These are phyloP conservation scores for Leptinotarsa defecta DNA, from an alignment of 1,140 invertebrate species.

Conservation along the genomic window DNA sequence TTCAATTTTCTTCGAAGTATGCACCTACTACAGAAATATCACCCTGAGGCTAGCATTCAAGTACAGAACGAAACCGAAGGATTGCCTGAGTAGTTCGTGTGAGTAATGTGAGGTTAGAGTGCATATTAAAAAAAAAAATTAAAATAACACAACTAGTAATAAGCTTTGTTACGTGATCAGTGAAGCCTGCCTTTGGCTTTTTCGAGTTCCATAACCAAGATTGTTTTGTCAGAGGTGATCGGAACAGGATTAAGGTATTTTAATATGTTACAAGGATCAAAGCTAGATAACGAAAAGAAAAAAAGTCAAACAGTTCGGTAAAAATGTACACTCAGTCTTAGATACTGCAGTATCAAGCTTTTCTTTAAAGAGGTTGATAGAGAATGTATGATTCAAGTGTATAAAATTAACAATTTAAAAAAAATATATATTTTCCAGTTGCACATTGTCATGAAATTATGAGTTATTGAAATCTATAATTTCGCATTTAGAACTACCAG, in stretches of 20 bases:
- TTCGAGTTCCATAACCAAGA: slow-evolving; percentile 29
- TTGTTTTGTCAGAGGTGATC: neutral
- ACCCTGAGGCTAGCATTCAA: neutral
- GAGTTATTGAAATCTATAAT: no score
- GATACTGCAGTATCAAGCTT: no score
- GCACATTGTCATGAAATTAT: no score
- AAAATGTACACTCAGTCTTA: neutral
- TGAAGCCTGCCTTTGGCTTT: slow-evolving; percentile 40
- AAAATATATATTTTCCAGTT: no score
- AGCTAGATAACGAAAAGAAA: neutral
- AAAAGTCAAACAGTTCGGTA: neutral
- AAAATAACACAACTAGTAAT: slow-evolving; percentile 6
- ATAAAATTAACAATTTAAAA: no score
- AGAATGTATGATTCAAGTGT: no score
- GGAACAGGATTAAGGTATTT: neutral
- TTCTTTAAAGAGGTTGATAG: no score
- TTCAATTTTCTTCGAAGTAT: no score
- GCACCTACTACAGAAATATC: no score
- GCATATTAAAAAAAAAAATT: slow-evolving; percentile 2
- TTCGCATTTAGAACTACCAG: no score
- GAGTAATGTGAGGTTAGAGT: slow-evolving; percentile 4
- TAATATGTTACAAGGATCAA: neutral
- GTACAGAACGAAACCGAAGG: neutral
- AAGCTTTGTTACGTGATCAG: slow-evolving; percentile 11
- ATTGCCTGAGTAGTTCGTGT: neutral